Base-by-base conservation (phyloP, 1,140 invertebrate genomes). In the Drusus annulatus region DNA sequence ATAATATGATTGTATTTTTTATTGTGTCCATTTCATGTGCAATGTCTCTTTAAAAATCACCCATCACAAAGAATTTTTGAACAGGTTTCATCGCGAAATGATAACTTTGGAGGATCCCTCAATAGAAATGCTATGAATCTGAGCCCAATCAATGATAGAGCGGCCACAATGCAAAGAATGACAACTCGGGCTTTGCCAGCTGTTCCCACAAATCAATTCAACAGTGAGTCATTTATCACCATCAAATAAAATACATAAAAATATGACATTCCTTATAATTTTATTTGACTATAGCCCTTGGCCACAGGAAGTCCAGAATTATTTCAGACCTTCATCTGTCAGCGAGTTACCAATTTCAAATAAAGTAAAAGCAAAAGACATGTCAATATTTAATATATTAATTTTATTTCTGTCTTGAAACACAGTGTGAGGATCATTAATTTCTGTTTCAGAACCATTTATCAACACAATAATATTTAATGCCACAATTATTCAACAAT, bases 131-230 rank as follows among this genome's bases (percentile, higher is more conserved):
- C 91, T 82, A 90, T 88, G n/a, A n/a, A n/a, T n/a, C n/a, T n/a
- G n/a, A 69, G 45, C 25, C 56, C 15, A 62, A 81, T 45, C n/a
- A 79, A 71, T 36, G 78, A 80, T 31, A 80, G 73, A 82, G 79
- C 78, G 60, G 78, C 77, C 13, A 74, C 82, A 21, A 75, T 83
- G 78, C 83, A 89, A 77, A 87, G 89, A 79, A 90, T 91, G 86
- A 87, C 86, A 23, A 87, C 86, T 13, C 80, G 90, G 69, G 90
- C 90, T n/a, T 84, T 90, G n/a, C 90, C 90, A 7, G 85, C 89
- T 15, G 83, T 89, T 3, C 90, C 90, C 15, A 77, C 50, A 17
- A 63, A 56, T 75, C 79, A 79, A 78, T 74, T 45, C 19, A 68
- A 52, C 19, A 65, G 69, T 80, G 52, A 80, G 52, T 78, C 15